phyloP scores from a whole-genome alignment of 2,113 vertebrate genomes.

The Galeopterus variegatus region DNA sequence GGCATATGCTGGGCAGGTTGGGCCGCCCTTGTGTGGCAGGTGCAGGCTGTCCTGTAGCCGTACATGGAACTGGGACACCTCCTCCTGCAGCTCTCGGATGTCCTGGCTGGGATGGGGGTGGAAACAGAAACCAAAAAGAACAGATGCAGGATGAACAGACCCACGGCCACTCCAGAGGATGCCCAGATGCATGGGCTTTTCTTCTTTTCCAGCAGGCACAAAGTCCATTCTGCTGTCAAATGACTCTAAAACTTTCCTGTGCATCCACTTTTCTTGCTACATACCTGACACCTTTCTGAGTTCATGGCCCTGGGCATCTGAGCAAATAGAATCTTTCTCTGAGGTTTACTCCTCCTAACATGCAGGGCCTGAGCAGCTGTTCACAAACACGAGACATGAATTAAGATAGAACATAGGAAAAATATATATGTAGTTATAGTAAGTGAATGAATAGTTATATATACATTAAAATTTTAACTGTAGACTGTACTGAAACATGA shows the following conservation, averaged over 20 bases:
- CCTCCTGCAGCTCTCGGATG: slow-evolving; percentile 90
- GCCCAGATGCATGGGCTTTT: accelerated
- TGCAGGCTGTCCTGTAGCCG: slow-evolving; percentile 89
- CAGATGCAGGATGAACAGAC: accelerated
- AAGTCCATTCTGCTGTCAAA: accelerated
- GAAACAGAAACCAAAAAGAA: neutral
- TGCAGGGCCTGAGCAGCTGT: neutral
- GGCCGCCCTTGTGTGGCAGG: slow-evolving; percentile 24
- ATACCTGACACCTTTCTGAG: neutral
- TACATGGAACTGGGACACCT: slow-evolving; percentile 89
- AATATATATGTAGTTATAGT: neutral
- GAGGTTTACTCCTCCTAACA: neutral
- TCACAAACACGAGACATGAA: neutral
- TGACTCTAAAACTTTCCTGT: neutral
- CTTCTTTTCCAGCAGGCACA: neutral
- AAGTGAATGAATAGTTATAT: neutral
- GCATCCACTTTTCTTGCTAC: neutral
- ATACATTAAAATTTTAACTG: neutral
- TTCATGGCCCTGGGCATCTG: neutral
- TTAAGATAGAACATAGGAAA: neutral
- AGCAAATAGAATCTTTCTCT: neutral
- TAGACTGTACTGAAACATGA: neutral
- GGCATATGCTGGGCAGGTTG: accelerated
- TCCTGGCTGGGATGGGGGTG: slow-evolving; percentile 88
- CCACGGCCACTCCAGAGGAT: accelerated